phyloP scores from a whole-genome alignment of 2,888 invertebrate genomes.

The Dryomyza anilis region DNA sequence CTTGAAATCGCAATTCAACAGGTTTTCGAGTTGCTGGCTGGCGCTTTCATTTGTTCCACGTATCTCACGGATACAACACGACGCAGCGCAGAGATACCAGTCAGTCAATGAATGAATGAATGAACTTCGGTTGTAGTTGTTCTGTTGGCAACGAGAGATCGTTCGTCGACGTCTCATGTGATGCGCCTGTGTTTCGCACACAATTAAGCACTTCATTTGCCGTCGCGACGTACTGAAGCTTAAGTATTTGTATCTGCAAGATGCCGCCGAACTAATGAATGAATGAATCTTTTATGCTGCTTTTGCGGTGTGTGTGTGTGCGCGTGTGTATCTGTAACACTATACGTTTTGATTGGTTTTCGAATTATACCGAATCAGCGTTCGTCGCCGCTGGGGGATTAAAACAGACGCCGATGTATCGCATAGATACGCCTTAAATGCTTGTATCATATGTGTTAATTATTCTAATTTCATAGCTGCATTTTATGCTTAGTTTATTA shows the following conservation, averaged over 20 bases:
- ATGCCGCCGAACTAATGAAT: background rate
- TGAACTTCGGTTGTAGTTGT: background rate
- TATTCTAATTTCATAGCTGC: background rate
- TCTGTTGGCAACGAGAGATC: background rate
- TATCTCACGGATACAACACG: conserved; percentile 43
- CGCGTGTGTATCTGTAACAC: conserved; percentile 13
- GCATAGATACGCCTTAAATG: background rate
- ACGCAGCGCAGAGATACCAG: conserved; percentile 37
- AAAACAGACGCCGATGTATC: too few species aligned
- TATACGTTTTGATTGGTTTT: conserved; percentile 56
- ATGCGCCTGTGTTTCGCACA: background rate
- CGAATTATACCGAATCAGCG: conserved; percentile 46
- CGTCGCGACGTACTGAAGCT: background rate
- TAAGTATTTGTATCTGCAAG: conserved; percentile 3
- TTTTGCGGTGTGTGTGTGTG: conserved; percentile 25
- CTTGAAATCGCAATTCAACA: conserved; percentile 41
- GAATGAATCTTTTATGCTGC: background rate
- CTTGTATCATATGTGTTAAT: too few species aligned
- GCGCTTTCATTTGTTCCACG: background rate
- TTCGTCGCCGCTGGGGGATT: conserved; percentile 1
- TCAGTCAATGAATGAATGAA: too few species aligned
- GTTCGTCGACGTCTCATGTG: too few species aligned
- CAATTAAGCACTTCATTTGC: conserved; percentile 21
- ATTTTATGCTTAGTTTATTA: background rate
- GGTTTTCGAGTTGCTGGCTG: conserved; percentile 39